These are phyloP conservation scores for Adelognathus sp. DNA, from an alignment of 2,888 invertebrate genomes.

Conservation along the genomic window DNA sequence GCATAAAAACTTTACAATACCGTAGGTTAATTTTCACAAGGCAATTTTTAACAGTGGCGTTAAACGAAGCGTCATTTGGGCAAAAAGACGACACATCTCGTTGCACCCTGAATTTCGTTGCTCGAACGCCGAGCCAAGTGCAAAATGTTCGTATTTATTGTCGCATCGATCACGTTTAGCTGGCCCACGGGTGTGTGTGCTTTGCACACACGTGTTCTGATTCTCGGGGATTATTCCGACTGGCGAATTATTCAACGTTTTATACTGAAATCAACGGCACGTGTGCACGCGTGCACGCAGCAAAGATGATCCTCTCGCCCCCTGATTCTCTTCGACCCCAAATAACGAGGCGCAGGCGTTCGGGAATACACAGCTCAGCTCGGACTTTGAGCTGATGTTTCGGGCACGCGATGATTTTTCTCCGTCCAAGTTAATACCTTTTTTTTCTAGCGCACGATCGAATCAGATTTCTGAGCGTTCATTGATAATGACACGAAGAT, in stretches of 20 bases:
- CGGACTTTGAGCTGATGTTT: slow-evolving; percentile 22
- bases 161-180: slow-evolving; percentile 37
- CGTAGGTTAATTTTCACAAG: no score
- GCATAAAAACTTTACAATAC: no score
- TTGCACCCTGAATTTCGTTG: no score
- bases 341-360: slow-evolving; percentile 41
- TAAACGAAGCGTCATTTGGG: no score
- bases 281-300: slow-evolving; percentile 18
- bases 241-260: slow-evolving; percentile 49
- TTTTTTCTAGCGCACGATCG: background rate
- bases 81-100: background rate
- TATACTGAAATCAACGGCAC: slow-evolving; percentile 2
- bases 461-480: background rate
- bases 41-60: background rate
- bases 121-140: slow-evolving; percentile 29
- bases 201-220: slow-evolving; percentile 25
- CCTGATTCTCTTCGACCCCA: slow-evolving; percentile 9
- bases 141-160: slow-evolving; percentile 25
- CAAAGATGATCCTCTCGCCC: slow-evolving; percentile 22
- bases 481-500: background rate
- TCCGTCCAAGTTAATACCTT: background rate
- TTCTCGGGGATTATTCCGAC: slow-evolving; percentile 38
- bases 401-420: slow-evolving; percentile 15
- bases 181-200: slow-evolving; percentile 9
- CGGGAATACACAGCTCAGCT: slow-evolving; percentile 1